These are phyloP conservation scores for Drosophila nigrodunni DNA, from an alignment of 1,140 invertebrate genomes.

Conservation along the genomic window DNA sequence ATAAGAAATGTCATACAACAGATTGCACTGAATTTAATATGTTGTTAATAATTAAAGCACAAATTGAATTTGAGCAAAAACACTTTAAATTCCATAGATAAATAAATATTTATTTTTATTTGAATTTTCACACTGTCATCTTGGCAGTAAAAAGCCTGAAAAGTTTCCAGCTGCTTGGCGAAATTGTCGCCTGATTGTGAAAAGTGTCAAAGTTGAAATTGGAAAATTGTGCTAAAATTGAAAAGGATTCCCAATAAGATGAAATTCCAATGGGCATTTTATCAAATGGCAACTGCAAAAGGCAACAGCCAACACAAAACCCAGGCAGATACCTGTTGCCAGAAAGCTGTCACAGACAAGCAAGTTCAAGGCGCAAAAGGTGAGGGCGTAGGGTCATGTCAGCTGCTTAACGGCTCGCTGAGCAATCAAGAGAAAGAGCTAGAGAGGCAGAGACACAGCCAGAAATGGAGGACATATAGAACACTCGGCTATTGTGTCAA, in stretches of 20 bases:
- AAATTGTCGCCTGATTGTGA: conserved; percentile 15
- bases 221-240: conserved; percentile 23
- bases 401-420: conserved; percentile 53
- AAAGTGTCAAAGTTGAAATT: conserved; percentile 39
- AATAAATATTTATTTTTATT: conserved; percentile 3
- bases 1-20: background rate
- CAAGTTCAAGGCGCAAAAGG: conserved; percentile 32
- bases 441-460: background rate
- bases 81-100: background rate
- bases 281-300: conserved; percentile 27
- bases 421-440: conserved; percentile 33
- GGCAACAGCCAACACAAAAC: background rate
- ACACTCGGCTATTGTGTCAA: conserved; percentile 43
- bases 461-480: background rate
- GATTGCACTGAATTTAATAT: background rate
- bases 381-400: conserved; percentile 40
- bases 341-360: conserved; percentile 4
- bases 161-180: conserved; percentile 18
- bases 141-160: background rate
- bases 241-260: conserved; percentile 29
- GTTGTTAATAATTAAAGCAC: background rate
- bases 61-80: background rate
- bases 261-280: conserved; percentile 30
- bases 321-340: conserved; percentile 48
- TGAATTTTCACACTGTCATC: background rate